A percentile compares a stretch with the other conserved stretches of the same genome.
phyloP scores from a whole-genome alignment of 2,888 invertebrate genomes.

The Euplagia quadripunctaria region DNA sequence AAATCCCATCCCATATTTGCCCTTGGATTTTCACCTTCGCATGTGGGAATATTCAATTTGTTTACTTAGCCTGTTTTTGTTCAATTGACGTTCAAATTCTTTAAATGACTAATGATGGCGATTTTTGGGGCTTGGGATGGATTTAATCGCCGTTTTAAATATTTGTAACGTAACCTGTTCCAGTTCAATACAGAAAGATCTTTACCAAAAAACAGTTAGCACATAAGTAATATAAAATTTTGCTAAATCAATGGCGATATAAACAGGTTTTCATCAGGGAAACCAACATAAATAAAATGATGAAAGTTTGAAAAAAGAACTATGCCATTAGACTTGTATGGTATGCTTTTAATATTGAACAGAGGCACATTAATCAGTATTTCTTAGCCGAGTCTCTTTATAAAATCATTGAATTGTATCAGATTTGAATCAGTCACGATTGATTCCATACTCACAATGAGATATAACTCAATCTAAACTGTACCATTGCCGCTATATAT shows the following conservation, averaged over 20 bases:
- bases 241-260: no score
- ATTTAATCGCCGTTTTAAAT: slow-evolving; percentile 33
- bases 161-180: neutral
- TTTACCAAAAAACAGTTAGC: neutral
- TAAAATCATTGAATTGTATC: slow-evolving; percentile 72
- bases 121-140: slow-evolving; percentile 66
- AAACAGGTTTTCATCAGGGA: slow-evolving; percentile 1
- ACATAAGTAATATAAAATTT: neutral
- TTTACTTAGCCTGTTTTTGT: slow-evolving; percentile 85
- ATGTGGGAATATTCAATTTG: slow-evolving; percentile 87
- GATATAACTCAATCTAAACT: slow-evolving; percentile 78
- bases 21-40: slow-evolving; percentile 85
- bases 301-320: slow-evolving; percentile 38
- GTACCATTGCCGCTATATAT: slow-evolving; percentile 69
- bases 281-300: slow-evolving; percentile 31
- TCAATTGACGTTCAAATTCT: slow-evolving; percentile 83
- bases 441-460: slow-evolving; percentile 63
- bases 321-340: slow-evolving; percentile 43
- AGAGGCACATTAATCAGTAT: slow-evolving; percentile 63
- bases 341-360: slow-evolving; percentile 46
- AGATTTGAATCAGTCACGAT: slow-evolving; percentile 72
- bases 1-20: slow-evolving; percentile 78
- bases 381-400: slow-evolving; percentile 60
- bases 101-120: slow-evolving; percentile 78
- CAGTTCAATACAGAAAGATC: neutral